Evolutionary conservation across 2,797 vertebrate genomes (phyloP), one percentile per base, ranked within the genome.

Genomic region (Syncerus caffer): DNA sequence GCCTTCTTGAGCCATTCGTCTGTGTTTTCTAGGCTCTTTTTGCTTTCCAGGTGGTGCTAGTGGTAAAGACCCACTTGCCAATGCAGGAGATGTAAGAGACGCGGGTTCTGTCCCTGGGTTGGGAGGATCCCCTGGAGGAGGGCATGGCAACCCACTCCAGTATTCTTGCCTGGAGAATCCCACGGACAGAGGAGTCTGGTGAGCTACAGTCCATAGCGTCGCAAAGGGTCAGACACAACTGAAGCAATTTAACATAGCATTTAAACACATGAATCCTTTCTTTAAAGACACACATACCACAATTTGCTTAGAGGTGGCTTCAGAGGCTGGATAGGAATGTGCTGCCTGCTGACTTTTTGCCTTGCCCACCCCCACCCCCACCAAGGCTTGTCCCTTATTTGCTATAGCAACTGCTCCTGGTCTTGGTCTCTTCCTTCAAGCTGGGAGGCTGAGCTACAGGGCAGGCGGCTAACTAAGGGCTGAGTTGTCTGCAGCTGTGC

Each of bases 381-480:
- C 1, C 42, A 57, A 25, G 79, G 42, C 78, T 55, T 96, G 60
- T 94, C 89, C 58, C 38, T 79, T 12, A 16, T 45, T 85, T 42
- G 23, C 93, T 74, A 74, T 45, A 95, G 90, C 85, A 89, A 89
- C 86, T 25, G 31, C 29, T 50, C 57, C 55, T 2, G 27, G 16
- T 29, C 57, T 38, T 93, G 25, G 90, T 42, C 42, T 88, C 38
- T 8, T 6, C 5, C 62, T 83, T 57, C 51, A 6, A 53, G 16
- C 11, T 14, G 53, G 25, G 42, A 27, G 60, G 42, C 55, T 53
- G 93, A 89, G 17, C 78, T 62, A 38, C 3, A 12, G 21, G 7
- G 11, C n/a, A 67, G 53, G 21, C 25, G 21, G 98, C 87, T 97
- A 96, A 95, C 90, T 91, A 21, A 97, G 93, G 86, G 71, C 85